A percentile compares a stretch with the other conserved stretches of the same genome.
Evolutionary conservation across 2,797 vertebrate genomes (phyloP).

Genomic region (Lindbergichthys nudifrons): DNA sequence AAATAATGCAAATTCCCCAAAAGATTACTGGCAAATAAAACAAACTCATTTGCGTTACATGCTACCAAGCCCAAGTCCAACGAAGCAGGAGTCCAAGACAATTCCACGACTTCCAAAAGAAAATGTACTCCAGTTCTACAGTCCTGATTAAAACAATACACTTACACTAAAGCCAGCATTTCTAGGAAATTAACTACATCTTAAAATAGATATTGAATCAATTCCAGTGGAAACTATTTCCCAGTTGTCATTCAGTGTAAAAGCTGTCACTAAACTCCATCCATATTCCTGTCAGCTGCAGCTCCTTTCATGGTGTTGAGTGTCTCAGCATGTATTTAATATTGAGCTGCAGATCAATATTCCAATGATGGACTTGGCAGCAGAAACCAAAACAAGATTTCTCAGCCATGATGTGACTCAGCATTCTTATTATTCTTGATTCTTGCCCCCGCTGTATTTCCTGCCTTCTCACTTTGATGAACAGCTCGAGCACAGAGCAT

Average conservation of each 20-base stretch:
- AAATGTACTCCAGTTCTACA: too few species aligned
- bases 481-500: too few species aligned
- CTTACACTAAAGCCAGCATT: background rate
- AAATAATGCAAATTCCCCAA: too few species aligned
- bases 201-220: background rate
- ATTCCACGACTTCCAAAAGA: too few species aligned
- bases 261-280: constrained; percentile 1
- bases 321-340: constrained; percentile 37
- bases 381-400: constrained; percentile 33
- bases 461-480: constrained; percentile 1
- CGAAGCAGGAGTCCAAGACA: too few species aligned
- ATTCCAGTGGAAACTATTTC: background rate
- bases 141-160: background rate
- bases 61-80: too few species aligned
- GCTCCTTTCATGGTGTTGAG: constrained; percentile 1
- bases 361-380: constrained; percentile 1
- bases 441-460: constrained; percentile 8
- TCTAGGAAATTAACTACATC: background rate
- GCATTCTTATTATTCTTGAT: constrained; percentile 38
- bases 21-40: too few species aligned
- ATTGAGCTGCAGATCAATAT: constrained; percentile 36
- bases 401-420: constrained; percentile 17
- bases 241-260: background rate
- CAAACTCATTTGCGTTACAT: too few species aligned
- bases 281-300: constrained; percentile 1